Conservation (phyloP, 2,888 invertebrate species). For the Ecdyonurus torrentis region DNA sequence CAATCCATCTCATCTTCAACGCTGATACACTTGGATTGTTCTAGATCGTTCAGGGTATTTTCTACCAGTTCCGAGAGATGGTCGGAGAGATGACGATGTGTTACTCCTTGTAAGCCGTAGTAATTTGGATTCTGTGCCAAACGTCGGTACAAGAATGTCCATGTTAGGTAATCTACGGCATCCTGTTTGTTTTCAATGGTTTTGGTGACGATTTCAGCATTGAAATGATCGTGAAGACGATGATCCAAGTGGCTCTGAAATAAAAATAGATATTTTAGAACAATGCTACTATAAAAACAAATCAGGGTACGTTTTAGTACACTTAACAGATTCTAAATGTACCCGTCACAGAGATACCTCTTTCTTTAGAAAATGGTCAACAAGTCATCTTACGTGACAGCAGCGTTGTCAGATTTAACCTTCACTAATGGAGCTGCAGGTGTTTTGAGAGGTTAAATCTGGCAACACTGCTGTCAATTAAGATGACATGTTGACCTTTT, state of each 20-base stretch:
- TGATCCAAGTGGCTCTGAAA: constrained; percentile 87
- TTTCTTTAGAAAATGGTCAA: too few species aligned
- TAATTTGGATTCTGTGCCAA: constrained; percentile 99
- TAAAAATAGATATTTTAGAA: constrained; percentile 12
- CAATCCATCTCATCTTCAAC: constrained; percentile 98
- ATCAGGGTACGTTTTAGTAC: background rate
- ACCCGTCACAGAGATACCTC: too few species aligned
- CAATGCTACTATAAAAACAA: too few species aligned
- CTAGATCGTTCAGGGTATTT: constrained; percentile 81
- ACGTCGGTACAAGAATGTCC: constrained; percentile 95
- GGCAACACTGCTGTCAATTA: too few species aligned
- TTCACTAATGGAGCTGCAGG: too few species aligned
- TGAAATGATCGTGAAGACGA: constrained; percentile 96
- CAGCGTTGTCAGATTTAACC: too few species aligned
- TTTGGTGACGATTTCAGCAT: constrained; percentile 98
- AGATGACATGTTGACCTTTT: too few species aligned
- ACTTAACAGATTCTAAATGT: too few species aligned
- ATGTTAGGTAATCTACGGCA: constrained; percentile 97
- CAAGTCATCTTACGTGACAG: too few species aligned
- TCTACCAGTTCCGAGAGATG: constrained; percentile 97
- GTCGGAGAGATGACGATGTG: constrained; percentile 93
- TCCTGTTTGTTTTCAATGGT: constrained; percentile 99
- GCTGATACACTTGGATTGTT: constrained; percentile 93
- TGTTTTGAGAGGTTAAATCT: too few species aligned
- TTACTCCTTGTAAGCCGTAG: constrained; percentile 93